Evolutionary conservation across 2,113 vertebrate genomes (phyloP), one percentile per base, ranked within the genome.

Genomic region (Cavia porcellus): DNA sequence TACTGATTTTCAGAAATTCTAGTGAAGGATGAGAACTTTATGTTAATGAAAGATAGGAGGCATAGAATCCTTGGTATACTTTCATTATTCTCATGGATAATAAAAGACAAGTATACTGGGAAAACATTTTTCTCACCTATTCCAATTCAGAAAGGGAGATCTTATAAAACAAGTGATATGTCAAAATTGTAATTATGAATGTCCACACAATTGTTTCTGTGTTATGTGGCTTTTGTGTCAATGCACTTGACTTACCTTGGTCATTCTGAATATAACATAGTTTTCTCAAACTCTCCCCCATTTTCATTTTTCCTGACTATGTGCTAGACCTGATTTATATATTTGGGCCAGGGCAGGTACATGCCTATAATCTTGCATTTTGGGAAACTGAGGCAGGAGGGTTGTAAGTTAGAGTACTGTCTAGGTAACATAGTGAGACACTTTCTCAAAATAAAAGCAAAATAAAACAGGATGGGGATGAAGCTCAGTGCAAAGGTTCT

Each of bases 11-110:
- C 52, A 64, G 83, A 30, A 74, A 24, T 79, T 97, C 81, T 87
- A 25, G 22, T 30, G 74, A 75, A 86, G 47, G 28, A 80, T 87
- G 12, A 86, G 30, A 84, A 95, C 17, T 72, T 68, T 17, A 68
- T 84, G 85, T 38, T 82, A 82, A 96, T 82, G 47, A 95, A 52
- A 89, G 11, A 45, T 15, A n/a, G 62, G 42, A 85, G 6, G 61
- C 92, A 87, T 7, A 81, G 7, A 15, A 81, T 55, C 38, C 45
- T 84, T 64, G 64, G 13, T 50, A 47, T 61, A 70, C 75, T 90
- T 92, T 93, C 66, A 59, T 89, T 94, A 42, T 66, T 75, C 57
- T 84, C 25, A 9, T 24, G 22, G 30, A 85, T 47, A 92, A 50
- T 85, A 55, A 93, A 42, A 94, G 89, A 85, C 28, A 75, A 64